Evolutionary conservation across 2,888 invertebrate genomes (phyloP), one percentile per base, ranked within the genome.

Genomic region (Drosophila infuscata): DNA sequence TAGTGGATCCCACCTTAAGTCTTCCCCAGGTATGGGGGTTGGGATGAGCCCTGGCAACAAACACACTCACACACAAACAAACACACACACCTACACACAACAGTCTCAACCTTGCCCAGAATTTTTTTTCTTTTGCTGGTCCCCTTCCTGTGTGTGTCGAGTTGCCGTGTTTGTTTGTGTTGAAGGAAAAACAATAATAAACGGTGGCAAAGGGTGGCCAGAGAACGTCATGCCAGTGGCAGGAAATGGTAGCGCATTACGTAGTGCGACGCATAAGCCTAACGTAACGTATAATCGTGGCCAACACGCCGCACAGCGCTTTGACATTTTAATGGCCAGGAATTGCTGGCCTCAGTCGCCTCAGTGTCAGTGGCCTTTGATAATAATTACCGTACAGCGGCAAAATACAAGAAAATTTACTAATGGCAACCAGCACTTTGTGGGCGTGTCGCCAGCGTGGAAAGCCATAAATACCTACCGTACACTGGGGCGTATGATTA

Each of bases 401-500:
- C 57, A 38, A 56, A 67, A 60, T 3, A 56, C 38, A 58, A 70
- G 62, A 82, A 82, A 71, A 75, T 73, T 46, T 72, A 69, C 74
- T 82, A 84, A 84, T 88, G 79, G 59, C 58, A 32, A 6, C 30
- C 29, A 35, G 48, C 54, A 9, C 25, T 43, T 54, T 41, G 65
- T 46, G 48, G 65, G 54, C 63, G 52, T 57, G 60, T 36, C 32
- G 38, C n/a, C n/a, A 62, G 51, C 52, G 49, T 53, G 68, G 53
- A 54, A 76, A 52, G 17, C 62, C 46, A 43, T 68, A 35, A 53
- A 35, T 38, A 36, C 29, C 30, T 15, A 33, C 43, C 33, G 51
- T 48, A 56, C 76, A 60, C 64, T 46, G 74, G 76, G 81, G 70
- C 74, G 70, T 70, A 80, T 88, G 83, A 86, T 83, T 88, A 77